Evolutionary conservation across 1,140 invertebrate species (phyloP).

Genomic region (Sitobion miscanthi): DNA sequence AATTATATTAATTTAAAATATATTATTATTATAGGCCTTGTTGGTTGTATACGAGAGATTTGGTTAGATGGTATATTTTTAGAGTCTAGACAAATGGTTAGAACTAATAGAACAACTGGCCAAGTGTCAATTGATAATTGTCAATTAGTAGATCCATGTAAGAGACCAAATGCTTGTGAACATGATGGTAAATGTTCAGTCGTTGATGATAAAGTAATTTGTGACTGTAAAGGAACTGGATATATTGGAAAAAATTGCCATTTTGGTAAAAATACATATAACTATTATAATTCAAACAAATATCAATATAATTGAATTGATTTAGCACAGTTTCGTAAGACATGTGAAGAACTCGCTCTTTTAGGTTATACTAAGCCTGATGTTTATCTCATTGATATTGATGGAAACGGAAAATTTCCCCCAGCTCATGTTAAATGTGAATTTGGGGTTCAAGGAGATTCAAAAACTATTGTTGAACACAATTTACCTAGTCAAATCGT

Average conservation of each 20-base stretch:
- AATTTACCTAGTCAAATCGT: slow-evolving; percentile 86
- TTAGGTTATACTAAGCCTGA: slow-evolving; percentile 84
- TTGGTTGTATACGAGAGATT: slow-evolving; percentile 89
- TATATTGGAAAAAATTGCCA: slow-evolving; percentile 91
- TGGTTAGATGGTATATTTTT: slow-evolving; percentile 77
- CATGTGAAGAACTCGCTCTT: slow-evolving; percentile 89
- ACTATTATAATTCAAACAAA: background rate
- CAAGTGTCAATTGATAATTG: slow-evolving; percentile 87
- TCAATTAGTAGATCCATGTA: slow-evolving; percentile 87
- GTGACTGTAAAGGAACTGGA: slow-evolving; percentile 86
- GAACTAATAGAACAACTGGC: slow-evolving; percentile 79
- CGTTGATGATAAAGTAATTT: slow-evolving; percentile 83
- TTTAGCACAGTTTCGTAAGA: slow-evolving; percentile 81
- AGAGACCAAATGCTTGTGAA: slow-evolving; percentile 86
- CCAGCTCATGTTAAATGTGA: slow-evolving; percentile 90
- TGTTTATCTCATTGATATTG: slow-evolving; percentile 82
- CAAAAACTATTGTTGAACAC: slow-evolving; percentile 86
- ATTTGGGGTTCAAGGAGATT: slow-evolving; percentile 81
- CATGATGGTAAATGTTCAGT: slow-evolving; percentile 89
- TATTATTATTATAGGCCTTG: slow-evolving; percentile 69
- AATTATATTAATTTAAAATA: background rate
- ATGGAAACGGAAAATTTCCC: slow-evolving; percentile 88
- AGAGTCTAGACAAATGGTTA: slow-evolving; percentile 80
- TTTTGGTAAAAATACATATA: slow-evolving; percentile 71
- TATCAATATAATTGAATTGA: slow-evolving; percentile 40